These are phyloP conservation scores for Cerceris rybyensis DNA, from an alignment of 2,888 invertebrate genomes.

Conservation along the genomic window DNA sequence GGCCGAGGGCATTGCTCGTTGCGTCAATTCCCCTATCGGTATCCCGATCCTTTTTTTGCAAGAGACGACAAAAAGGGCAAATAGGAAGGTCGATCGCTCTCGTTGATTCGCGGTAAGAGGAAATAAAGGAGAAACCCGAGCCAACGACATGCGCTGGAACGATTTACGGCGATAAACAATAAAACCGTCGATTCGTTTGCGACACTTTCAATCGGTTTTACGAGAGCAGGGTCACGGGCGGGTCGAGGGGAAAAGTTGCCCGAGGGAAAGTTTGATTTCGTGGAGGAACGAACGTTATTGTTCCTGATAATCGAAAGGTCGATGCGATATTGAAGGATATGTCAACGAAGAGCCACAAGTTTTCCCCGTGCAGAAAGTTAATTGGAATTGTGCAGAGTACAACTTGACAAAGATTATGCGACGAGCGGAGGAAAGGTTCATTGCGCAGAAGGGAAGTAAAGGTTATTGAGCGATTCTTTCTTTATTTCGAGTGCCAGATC, in stretches of 20 bases:
- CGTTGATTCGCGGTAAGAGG: not conserved
- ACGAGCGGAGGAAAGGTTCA: too few species aligned
- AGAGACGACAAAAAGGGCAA: conserved; percentile 8
- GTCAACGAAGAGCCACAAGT: too few species aligned
- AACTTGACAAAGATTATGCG: too few species aligned
- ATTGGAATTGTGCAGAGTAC: too few species aligned
- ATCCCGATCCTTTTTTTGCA: not conserved
- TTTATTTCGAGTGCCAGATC: too few species aligned
- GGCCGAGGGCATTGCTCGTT: too few species aligned
- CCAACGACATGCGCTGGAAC: conserved; percentile 15
- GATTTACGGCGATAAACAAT: conserved; percentile 31
- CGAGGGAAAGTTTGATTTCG: conserved; percentile 25
- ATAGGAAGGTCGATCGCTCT: not conserved
- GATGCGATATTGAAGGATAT: too few species aligned
- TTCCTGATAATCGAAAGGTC: not conserved
- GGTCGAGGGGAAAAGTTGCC: conserved; percentile 7
- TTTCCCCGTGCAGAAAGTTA: too few species aligned
- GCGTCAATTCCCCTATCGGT: not conserved
- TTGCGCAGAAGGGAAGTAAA: too few species aligned
- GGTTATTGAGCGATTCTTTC: too few species aligned
- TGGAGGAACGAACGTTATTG: conserved; percentile 40
- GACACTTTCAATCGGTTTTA: conserved; percentile 27
- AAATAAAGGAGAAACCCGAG: conserved; percentile 7
- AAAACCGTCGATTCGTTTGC: conserved; percentile 17
- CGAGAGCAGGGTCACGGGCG: conserved; percentile 35